Percentiles rank a stretch among this genome's conserved stretches.
phyloP scores from a whole-genome alignment of 2,113 vertebrate genomes.

The Crotalus tigris region DNA sequence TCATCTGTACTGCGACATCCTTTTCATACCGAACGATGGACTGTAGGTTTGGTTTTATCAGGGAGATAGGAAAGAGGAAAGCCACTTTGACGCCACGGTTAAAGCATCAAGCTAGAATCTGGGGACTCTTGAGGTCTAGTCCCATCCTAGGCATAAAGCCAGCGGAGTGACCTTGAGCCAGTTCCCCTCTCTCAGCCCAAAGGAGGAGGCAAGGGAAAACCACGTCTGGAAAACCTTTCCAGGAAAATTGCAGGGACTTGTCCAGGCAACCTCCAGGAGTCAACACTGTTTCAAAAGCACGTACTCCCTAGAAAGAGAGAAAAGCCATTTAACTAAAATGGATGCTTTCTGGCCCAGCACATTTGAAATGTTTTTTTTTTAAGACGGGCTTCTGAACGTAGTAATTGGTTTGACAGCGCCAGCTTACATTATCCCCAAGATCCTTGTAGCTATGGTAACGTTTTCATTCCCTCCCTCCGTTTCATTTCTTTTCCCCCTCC shows the following conservation, averaged over 20 bases:
- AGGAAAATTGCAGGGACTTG: neutral
- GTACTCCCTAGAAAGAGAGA: neutral
- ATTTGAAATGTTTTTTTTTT: neutral
- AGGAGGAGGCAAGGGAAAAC: neutral
- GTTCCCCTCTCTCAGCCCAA: neutral
- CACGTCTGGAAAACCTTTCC: neutral
- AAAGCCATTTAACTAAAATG: neutral
- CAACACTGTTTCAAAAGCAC: neutral
- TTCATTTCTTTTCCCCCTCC: neutral
- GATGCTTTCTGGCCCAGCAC: neutral
- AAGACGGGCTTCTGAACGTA: neutral
- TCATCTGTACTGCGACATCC: neutral
- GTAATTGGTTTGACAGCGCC: neutral
- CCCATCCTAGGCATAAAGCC: neutral
- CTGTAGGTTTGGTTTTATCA: neutral
- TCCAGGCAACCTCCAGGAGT: neutral
- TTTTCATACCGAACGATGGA: neutral
- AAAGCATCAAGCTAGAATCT: neutral
- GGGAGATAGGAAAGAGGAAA: neutral
- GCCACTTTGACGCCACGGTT: neutral
- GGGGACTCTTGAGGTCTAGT: neutral
- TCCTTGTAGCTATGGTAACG: slow-evolving; percentile 9
- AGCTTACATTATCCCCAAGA: neutral
- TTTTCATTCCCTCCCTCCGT: neutral
- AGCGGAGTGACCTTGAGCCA: neutral